These are phyloP conservation scores for Melinaea marsaeus DNA, from an alignment of 2,888 invertebrate genomes.

Conservation along the genomic window DNA sequence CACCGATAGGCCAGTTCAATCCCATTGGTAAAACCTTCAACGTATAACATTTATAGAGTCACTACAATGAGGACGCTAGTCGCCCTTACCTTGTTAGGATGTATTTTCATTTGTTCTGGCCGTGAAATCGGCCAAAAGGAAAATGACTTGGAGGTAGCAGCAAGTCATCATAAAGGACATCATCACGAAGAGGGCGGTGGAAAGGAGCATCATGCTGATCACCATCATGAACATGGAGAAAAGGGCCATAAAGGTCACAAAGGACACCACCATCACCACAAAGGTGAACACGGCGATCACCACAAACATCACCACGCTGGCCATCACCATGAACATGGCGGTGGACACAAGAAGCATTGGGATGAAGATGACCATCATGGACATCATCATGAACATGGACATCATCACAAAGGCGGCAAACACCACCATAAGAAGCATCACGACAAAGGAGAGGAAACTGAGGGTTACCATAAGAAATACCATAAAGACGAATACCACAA, in stretches of 20 bases:
- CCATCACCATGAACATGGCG: conserved; percentile 86
- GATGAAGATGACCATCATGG: conserved; percentile 86
- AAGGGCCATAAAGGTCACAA: conserved; percentile 89
- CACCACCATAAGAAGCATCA: conserved; percentile 89
- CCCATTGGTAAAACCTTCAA: conserved; percentile 59
- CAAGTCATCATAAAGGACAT: conserved; percentile 67
- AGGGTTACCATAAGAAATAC: conserved; percentile 90
- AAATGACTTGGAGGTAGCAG: conserved; percentile 72
- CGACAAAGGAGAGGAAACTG: conserved; percentile 89
- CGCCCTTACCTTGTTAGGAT: conserved; percentile 63
- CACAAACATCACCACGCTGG: conserved; percentile 87
- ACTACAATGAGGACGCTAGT: conserved; percentile 67
- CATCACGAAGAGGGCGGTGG: conserved; percentile 83
- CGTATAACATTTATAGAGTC: conserved; percentile 39
- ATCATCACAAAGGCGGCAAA: conserved; percentile 87
- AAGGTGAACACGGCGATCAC: conserved; percentile 86
- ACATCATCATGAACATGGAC: conserved; percentile 86
- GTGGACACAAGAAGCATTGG: conserved; percentile 88
- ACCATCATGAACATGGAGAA: conserved; percentile 82
- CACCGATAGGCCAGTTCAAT: conserved; percentile 58
- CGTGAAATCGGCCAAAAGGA: conserved; percentile 58
- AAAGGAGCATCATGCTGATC: conserved; percentile 81
- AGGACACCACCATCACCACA: conserved; percentile 85
- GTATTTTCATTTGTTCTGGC: conserved; percentile 54
- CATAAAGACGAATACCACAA: conserved; percentile 93